A percentile compares a stretch with the other conserved stretches of the same genome.
Conservation (phyloP, 1,140 invertebrate genomes). For the Cryptotermes secundus region DNA sequence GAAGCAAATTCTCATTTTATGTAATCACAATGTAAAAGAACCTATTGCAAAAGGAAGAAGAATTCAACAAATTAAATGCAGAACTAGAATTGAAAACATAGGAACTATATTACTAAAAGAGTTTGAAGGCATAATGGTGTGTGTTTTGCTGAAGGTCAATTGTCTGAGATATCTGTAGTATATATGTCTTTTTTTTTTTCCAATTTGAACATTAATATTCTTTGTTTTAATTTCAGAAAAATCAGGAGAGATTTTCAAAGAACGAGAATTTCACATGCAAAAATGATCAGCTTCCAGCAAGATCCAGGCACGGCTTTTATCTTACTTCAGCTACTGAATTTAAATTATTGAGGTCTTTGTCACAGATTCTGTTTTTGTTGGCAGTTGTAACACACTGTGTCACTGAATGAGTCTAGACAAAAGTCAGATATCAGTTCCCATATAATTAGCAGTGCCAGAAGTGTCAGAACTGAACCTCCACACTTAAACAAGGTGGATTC, state of each 20-base stretch:
- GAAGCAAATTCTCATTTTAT: neutral
- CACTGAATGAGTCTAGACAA: slow-evolving; percentile 30
- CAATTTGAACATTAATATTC: neutral
- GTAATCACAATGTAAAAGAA: neutral
- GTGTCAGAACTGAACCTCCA: too few species aligned
- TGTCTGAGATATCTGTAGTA: neutral
- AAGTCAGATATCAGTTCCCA: too few species aligned
- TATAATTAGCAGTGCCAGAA: too few species aligned
- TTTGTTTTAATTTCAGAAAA: slow-evolving; percentile 3
- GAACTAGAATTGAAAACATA: slow-evolving; percentile 51
- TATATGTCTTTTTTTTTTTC: neutral
- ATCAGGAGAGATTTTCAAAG: neutral
- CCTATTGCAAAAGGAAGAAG: slow-evolving; percentile 50
- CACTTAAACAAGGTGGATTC: too few species aligned
- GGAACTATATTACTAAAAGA: slow-evolving; percentile 50
- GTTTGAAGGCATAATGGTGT: slow-evolving; percentile 49
- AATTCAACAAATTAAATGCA: slow-evolving; percentile 52
- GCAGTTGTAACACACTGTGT: neutral
- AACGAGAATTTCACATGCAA: neutral
- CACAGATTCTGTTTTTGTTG: neutral
- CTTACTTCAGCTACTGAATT: neutral
- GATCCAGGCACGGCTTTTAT: neutral
- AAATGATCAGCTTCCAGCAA: neutral
- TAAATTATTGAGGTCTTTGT: neutral
- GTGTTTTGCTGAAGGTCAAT: slow-evolving; percentile 27